Conservation (phyloP, 1,140 invertebrate species). For the Zaprionus inermis region DNA sequence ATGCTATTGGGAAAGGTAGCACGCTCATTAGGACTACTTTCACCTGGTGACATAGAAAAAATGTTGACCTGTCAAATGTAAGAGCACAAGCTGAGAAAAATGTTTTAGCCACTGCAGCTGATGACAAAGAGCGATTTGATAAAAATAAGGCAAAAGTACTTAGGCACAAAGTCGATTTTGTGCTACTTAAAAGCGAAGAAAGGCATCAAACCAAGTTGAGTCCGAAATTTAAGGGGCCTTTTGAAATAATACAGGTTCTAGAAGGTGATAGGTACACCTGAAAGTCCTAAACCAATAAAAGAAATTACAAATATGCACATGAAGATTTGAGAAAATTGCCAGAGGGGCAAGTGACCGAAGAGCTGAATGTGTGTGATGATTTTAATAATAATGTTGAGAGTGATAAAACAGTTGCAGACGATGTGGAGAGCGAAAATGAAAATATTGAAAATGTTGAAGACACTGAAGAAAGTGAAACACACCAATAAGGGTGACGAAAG, state of each 20-base stretch:
- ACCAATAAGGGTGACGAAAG: too few relatives aligned
- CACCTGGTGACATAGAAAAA: conserved; percentile 31
- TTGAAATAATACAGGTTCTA: too few relatives aligned
- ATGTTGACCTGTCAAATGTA: conserved; percentile 27
- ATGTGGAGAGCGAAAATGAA: conserved; percentile 19
- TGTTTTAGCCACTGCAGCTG: conserved; percentile 17
- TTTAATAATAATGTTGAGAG: conserved; percentile 20
- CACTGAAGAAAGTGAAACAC: too few relatives aligned
- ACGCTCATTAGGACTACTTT: conserved; percentile 62
- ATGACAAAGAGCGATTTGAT: conserved; percentile 1
- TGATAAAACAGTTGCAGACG: conserved; percentile 13
- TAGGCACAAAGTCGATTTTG: neutral
- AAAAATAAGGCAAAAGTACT: conserved; percentile 5
- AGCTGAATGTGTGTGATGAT: conserved; percentile 31
- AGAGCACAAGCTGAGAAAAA: conserved; percentile 30
- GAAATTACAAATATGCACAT: too few relatives aligned
- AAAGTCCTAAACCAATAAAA: too few relatives aligned
- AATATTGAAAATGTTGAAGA: neutral
- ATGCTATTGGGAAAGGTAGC: too few relatives aligned
- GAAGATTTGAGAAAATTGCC: too few relatives aligned
- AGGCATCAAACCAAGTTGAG: too few relatives aligned
- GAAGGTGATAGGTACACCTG: too few relatives aligned
- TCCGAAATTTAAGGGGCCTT: too few relatives aligned
- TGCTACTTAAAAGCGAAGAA: too few relatives aligned
- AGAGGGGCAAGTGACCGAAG: conserved; percentile 9